Evolutionary conservation across 2,797 vertebrate species (phyloP), one percentile per base, ranked within the genome.

Genomic region (Babyrousa celebensis): DNA sequence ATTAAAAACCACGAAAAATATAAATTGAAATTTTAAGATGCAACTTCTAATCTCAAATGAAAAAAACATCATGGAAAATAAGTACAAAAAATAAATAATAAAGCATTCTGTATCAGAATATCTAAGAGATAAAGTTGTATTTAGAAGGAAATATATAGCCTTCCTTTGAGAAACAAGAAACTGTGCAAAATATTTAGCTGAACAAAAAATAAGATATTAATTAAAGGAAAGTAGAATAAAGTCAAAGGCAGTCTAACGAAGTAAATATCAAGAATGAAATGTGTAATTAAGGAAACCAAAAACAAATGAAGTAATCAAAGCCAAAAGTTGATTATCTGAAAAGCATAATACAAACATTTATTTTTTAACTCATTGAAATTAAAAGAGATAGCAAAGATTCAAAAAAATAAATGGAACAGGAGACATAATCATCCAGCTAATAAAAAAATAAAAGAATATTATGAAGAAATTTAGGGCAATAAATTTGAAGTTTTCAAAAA

Each of bases 201-300:
- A 87, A 18, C 54, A 4, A 27, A 70, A 48, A 83, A 58, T 82
- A 62, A 94, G 52, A 21, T 40, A 60, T 29, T 89, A 77, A 36
- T 43, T 58, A 80, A 86, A 86, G 12, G 10, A 85, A 82, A 94
- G 23, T 12, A 63, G n/a, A 84, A 86, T 75, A 79, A 96, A 29
- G 4, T 70, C 65, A 74, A 70, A 48, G n/a, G 48, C 1, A 63
- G 21, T 71, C 54, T n/a, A 56, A 75, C 48, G 43, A 89, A 83
- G 27, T 7, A 65, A 82, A 75, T 63, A 20, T 14, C 48, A 70
- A 36, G 62, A 18, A 54, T 40, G 3, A 2, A 5, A 29, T 15
- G 11, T 29, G 4, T 54, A 77, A 43, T 48, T 89, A 58, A 78
- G 40, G 40, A 65, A 67, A 85, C 20, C 72, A 9, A 67, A 72